Evolutionary conservation across 2,113 vertebrate genomes (phyloP).

Genomic region (Labeo rohita): DNA sequence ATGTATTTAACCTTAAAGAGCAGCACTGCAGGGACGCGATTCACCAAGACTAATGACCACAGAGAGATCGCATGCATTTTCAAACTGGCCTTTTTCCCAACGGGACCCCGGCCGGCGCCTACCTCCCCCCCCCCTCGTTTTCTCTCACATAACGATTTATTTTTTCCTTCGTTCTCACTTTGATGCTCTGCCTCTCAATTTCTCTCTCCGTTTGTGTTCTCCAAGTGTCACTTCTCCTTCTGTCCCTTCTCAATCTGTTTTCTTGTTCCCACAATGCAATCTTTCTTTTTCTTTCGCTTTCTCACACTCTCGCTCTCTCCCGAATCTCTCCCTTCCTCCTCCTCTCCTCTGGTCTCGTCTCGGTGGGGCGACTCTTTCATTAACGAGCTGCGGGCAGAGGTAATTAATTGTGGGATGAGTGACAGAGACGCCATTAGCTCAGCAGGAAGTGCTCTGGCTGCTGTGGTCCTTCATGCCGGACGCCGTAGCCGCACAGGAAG

Average conservation of each 20-base stretch:
- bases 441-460: conserved; percentile 55
- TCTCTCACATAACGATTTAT: background rate
- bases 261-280: conserved; percentile 1
- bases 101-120: conserved; percentile 42
- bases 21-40: conserved; percentile 53
- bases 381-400: conserved; percentile 56
- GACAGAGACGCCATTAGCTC: conserved; percentile 64
- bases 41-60: conserved; percentile 51
- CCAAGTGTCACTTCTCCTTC: conserved; percentile 21
- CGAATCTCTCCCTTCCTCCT: background rate
- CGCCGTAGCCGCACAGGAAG: conserved; percentile 55
- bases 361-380: conserved; percentile 62
- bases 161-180: conserved; percentile 17
- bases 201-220: background rate
- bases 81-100: conserved; percentile 50
- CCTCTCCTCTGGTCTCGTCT: conserved; percentile 34
- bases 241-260: background rate
- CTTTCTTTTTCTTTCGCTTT: conserved; percentile 9
- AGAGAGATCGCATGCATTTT: conserved; percentile 43
- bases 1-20: conserved; percentile 61
- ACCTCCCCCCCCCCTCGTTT: background rate
- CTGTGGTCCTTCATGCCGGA: conserved; percentile 33
- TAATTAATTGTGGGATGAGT: conserved; percentile 67
- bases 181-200: conserved; percentile 27
- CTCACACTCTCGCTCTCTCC: background rate